These are phyloP conservation scores for Psittacula cyanocephala DNA, from an alignment of 2,113 vertebrate genomes.

Conservation along the genomic window DNA sequence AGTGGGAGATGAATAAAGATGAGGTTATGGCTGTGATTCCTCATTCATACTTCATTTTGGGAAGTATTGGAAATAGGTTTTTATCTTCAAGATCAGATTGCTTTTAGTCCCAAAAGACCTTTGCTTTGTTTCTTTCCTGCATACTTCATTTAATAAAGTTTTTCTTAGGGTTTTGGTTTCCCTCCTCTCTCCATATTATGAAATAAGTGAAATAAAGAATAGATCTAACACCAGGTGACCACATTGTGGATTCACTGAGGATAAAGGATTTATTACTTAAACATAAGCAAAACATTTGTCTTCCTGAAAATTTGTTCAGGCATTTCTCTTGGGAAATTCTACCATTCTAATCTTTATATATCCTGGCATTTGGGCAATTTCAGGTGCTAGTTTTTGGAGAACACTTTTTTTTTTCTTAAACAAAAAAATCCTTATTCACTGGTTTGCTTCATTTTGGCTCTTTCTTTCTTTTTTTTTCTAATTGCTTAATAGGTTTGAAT, in stretches of 20 bases:
- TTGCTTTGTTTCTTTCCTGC: not conserved
- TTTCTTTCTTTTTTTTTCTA: no score
- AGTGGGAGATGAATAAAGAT: constrained; percentile 11
- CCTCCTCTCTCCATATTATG: not conserved
- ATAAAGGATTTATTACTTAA: not conserved
- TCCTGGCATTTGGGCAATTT: not conserved
- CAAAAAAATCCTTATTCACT: not conserved
- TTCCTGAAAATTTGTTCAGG: not conserved
- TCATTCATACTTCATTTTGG: not conserved
- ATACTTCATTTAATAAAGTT: not conserved
- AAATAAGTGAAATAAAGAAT: not conserved
- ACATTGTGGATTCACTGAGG: not conserved
- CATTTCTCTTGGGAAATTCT: not conserved
- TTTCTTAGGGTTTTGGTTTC: not conserved
- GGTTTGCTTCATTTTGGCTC: not conserved
- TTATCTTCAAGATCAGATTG: not conserved
- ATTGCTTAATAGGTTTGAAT: accelerated
- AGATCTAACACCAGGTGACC: not conserved
- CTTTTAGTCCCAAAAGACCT: not conserved
- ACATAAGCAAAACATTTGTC: not conserved
- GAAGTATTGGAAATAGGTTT: not conserved
- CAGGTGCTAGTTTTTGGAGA: not conserved
- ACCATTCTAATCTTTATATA: not conserved
- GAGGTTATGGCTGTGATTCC: not conserved
- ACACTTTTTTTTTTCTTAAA: no score